Conservation (phyloP, 2,888 invertebrate species). For the Conchocele bisecta region DNA sequence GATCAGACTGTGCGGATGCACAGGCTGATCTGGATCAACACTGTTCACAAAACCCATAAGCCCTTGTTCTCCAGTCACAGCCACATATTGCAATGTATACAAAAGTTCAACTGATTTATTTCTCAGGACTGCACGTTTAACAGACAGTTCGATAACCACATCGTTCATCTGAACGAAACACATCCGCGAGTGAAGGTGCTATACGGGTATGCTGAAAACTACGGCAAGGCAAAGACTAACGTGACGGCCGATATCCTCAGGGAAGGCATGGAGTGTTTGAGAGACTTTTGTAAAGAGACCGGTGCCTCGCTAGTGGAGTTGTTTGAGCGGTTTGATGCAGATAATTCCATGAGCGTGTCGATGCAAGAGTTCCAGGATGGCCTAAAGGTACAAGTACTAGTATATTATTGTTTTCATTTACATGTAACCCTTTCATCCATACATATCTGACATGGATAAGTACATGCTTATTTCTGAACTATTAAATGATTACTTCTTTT, state of each 20-base stretch:
- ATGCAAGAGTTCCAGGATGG: conserved; percentile 53
- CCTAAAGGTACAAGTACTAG: conserved; percentile 56
- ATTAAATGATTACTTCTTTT: too few relatives aligned
- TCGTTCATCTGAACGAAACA: conserved; percentile 62
- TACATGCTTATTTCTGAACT: too few relatives aligned
- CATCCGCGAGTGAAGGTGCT: conserved; percentile 68
- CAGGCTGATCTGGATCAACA: too few relatives aligned
- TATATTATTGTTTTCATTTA: too few relatives aligned
- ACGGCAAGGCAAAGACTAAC: conserved; percentile 75
- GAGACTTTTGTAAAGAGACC: conserved; percentile 72
- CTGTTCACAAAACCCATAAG: too few relatives aligned
- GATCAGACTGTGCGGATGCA: too few relatives aligned
- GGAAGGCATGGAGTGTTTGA: conserved; percentile 77
- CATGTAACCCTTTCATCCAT: too few relatives aligned
- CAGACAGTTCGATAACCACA: conserved; percentile 55
- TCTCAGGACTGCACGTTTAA: conserved; percentile 71
- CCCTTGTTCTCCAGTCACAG: too few relatives aligned
- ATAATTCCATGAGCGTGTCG: conserved; percentile 69
- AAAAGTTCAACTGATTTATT: not conserved
- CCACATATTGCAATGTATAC: too few relatives aligned
- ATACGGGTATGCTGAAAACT: conserved; percentile 78
- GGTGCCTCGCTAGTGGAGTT: conserved; percentile 78
- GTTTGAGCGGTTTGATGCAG: conserved; percentile 78
- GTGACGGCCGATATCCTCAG: conserved; percentile 74
- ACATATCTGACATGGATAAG: too few relatives aligned